Conservation (phyloP, 1,140 invertebrate genomes). For the Apis florea region DNA sequence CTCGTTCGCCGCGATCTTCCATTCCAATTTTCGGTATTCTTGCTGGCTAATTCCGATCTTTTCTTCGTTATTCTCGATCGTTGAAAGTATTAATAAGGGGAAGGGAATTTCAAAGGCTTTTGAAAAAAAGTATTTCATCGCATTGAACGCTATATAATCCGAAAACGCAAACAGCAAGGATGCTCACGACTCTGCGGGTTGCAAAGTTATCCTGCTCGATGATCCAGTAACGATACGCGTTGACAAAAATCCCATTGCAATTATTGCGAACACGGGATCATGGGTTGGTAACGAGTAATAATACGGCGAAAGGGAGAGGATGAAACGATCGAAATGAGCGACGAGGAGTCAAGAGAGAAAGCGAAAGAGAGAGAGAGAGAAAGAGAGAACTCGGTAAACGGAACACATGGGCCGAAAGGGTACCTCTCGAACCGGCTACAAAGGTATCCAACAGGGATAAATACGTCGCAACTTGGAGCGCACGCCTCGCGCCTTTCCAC, state of each 20-base stretch:
- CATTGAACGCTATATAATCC: no score
- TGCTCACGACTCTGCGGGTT: no score
- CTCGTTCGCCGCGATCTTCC: background rate
- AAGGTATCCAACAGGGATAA: conserved; percentile 81
- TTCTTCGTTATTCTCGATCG: no score
- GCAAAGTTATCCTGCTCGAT: background rate
- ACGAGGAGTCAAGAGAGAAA: conserved; percentile 43
- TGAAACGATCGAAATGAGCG: background rate
- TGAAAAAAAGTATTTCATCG: no score
- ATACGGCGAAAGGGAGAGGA: background rate
- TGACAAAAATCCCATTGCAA: conserved; percentile 29
- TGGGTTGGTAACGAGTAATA: conserved; percentile 22
- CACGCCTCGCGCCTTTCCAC: conserved; percentile 61
- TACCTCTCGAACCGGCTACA: conserved; percentile 71
- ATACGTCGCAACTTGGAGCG: conserved; percentile 73
- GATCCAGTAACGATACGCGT: conserved; percentile 13
- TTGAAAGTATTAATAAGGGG: no score
- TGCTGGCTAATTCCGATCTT: background rate
- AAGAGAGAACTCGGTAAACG: conserved; percentile 57
- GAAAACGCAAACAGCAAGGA: no score
- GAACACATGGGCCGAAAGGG: conserved; percentile 78
- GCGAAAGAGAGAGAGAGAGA: conserved; percentile 39
- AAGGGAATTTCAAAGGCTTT: no score
- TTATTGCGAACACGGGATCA: conserved; percentile 33
- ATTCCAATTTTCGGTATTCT: conserved; percentile 7